Evolutionary conservation across 2,797 vertebrate genomes (phyloP).

Genomic region (Phoebastria nigripes): DNA sequence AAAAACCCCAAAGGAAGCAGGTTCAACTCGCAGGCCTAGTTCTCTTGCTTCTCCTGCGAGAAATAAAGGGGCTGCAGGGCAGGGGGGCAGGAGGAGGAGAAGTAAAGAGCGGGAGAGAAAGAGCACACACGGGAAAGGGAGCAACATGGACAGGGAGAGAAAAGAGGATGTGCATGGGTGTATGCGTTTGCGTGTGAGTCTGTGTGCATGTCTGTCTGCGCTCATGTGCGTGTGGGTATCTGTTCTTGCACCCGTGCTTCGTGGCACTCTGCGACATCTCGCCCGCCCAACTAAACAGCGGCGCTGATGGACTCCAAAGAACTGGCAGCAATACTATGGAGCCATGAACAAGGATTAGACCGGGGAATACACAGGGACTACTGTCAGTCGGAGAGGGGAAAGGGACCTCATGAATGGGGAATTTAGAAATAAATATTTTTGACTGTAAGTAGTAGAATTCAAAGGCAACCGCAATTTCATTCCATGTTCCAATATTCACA

Average conservation of each 20-base stretch:
- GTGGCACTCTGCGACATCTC: neutral
- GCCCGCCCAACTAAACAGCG: neutral
- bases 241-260: too few species aligned
- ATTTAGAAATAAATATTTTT: constrained; percentile 19
- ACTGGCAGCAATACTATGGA: neutral
- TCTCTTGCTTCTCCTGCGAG: neutral
- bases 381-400: neutral
- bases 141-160: neutral
- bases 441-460: neutral
- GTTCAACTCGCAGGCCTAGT: neutral
- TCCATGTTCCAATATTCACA: neutral
- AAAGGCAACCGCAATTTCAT: neutral
- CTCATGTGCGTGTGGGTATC: rapidly evolving
- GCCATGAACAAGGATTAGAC: neutral
- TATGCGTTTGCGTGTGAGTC: neutral
- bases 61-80: neutral
- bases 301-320: neutral
- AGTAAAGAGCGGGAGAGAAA: neutral
- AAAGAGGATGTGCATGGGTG: rapidly evolving
- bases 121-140: neutral
- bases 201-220: neutral
- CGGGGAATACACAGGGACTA: neutral
- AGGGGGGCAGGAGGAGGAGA: neutral
- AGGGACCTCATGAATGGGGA: neutral
- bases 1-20: neutral